These are phyloP conservation scores for Petromus typicus DNA, from an alignment of 2,113 vertebrate species.

Conservation along the genomic window DNA sequence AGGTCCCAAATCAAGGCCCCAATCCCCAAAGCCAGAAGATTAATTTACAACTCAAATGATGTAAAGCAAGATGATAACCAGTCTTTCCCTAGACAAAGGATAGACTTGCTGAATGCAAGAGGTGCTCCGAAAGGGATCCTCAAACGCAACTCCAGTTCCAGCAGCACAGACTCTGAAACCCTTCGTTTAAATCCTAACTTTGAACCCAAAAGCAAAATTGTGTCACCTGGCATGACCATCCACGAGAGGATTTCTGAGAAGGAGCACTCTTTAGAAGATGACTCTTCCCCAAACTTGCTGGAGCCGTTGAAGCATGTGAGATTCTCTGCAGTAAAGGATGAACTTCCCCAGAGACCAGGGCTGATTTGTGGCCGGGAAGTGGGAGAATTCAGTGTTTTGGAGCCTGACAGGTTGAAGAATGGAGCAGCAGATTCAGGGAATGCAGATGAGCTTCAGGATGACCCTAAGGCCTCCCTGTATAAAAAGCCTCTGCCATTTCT, in stretches of 20 bases:
- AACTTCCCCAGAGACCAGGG: constrained; percentile 74
- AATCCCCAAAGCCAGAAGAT: constrained; percentile 93
- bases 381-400: constrained; percentile 87
- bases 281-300: constrained; percentile 68
- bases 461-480: neutral
- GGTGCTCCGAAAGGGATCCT: constrained; percentile 86
- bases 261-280: constrained; percentile 64
- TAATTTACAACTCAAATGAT: constrained; percentile 83
- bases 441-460: constrained; percentile 41
- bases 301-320: constrained; percentile 92
- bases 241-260: constrained; percentile 84
- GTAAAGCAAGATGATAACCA: constrained; percentile 78
- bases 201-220: constrained; percentile 83
- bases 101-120: constrained; percentile 59
- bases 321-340: constrained; percentile 84
- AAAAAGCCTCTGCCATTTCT: constrained; percentile 52
- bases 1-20: constrained; percentile 85
- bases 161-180: constrained; percentile 90
- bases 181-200: constrained; percentile 75
- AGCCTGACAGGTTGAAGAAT: constrained; percentile 70
- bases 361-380: constrained; percentile 78
- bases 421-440: neutral
- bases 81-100: constrained; percentile 72
- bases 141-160: constrained; percentile 89
- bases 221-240: constrained; percentile 76